phyloP scores from a whole-genome alignment of 2,113 vertebrate species.

The Cyanoramphus novaezelandiae region DNA sequence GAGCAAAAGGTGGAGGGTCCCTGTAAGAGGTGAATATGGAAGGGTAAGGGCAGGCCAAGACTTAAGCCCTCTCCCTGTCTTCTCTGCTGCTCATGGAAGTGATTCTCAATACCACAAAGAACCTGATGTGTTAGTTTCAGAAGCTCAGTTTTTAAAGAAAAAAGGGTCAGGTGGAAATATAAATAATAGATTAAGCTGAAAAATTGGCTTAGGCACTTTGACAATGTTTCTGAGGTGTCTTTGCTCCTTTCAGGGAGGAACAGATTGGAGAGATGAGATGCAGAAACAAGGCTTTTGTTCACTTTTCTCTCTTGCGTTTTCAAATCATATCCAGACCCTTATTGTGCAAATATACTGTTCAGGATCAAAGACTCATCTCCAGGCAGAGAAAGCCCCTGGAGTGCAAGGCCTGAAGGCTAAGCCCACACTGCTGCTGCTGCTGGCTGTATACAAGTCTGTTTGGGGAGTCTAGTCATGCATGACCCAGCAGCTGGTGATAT shows the following conservation, averaged over 20 bases:
- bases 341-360: conserved; percentile 39
- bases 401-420: conserved; percentile 40
- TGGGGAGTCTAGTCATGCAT: neutral
- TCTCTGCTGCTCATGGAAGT: neutral
- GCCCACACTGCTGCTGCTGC: neutral
- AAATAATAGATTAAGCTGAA: conserved; percentile 31
- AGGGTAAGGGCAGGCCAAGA: neutral
- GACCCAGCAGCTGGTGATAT: neutral
- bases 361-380: conserved; percentile 19
- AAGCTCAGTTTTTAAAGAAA: neutral
- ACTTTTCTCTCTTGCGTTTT: neutral
- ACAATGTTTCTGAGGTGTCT: neutral
- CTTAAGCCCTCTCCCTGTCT: neutral
- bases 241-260: conserved; percentile 24
- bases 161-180: neutral
- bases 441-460: neutral
- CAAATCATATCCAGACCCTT: neutral
- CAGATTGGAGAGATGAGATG: conserved; percentile 6
- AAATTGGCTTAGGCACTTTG: conserved; percentile 22
- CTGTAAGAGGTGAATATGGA: neutral
- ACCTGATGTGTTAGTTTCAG: neutral
- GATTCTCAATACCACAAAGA: neutral
- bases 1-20: neutral
- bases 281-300: conserved; percentile 16
- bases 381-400: conserved; percentile 6